Evolutionary conservation across 2,113 vertebrate species (phyloP), one percentile per base, ranked within the genome.

Genomic region (Myodes glareolus): DNA sequence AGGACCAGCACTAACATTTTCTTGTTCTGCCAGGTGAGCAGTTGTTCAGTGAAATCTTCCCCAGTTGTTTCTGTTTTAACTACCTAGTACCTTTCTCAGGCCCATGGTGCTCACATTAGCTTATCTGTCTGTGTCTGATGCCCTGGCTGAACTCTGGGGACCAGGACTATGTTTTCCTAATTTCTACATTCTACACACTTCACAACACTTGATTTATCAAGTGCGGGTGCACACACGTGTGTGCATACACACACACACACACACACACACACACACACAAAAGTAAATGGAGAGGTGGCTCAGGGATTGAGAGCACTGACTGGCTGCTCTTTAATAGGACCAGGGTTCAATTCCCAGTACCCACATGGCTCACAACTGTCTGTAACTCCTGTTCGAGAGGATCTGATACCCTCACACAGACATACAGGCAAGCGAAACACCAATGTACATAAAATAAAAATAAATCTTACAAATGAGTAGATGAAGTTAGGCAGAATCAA

Each of bases 131-230:
- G 58, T 45, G 25, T 85, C 39, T 68, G 84, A 52, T 85, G 52
- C 50, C 77, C 23, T 7, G 7, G 29, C 45, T 93, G 78, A 90
- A 36, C 77, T 94, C 80, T 94, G 75, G 65, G 39, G 29, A 1
- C 7, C 80, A 23, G 72, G 11, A 76, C 55, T 16, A 31, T 11
- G 10, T 85, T 5, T 70, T 96, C 14, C 50, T 65, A 78, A 91
- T 86, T 88, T 91, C 50, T 86, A 5, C 11, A 86, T 85, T 70
- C 65, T 50, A 42, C 39, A 52, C 52, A 50, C 87, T 77, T 92
- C 39, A 86, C 89, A 14, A 91, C n/a, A 92, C 50, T 81, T 84
- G 63, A 81, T 70, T 50, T 61, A 11, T 27, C 50, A 50, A 61
- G 31, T 70, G 19, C 63, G 36, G 58, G 58, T 27, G 13, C 45